phyloP scores from a whole-genome alignment of 2,888 invertebrate species.

The Acleris cristana region DNA sequence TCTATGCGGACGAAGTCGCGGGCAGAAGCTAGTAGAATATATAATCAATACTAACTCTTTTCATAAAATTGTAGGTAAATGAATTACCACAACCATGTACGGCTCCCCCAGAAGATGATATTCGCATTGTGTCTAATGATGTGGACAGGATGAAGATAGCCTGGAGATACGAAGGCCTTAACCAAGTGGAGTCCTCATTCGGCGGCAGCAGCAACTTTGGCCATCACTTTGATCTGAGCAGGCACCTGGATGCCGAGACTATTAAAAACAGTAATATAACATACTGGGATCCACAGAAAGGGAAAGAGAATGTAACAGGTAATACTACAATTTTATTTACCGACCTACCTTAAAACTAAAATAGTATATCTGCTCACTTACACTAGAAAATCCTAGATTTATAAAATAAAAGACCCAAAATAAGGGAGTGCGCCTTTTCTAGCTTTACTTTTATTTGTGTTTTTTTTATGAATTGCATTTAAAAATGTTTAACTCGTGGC shows the following conservation, averaged over 20 bases:
- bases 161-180: slow-evolving; percentile 93
- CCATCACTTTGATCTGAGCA: slow-evolving; percentile 92
- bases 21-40: slow-evolving; percentile 11
- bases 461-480: too few species aligned
- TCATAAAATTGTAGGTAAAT: slow-evolving; percentile 67
- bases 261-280: slow-evolving; percentile 83
- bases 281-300: slow-evolving; percentile 76
- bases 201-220: slow-evolving; percentile 84
- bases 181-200: slow-evolving; percentile 83
- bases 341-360: too few species aligned
- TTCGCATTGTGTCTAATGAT: slow-evolving; percentile 49
- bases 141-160: slow-evolving; percentile 92
- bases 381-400: too few species aligned
- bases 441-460: slow-evolving; percentile 27
- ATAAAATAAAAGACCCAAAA: too few species aligned
- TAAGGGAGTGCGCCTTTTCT: too few species aligned
- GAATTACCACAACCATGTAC: slow-evolving; percentile 81
- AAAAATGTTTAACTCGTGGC: too few species aligned
- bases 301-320: slow-evolving; percentile 23
- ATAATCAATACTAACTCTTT: not conserved
- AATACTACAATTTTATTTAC: too few species aligned
- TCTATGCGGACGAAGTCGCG: too few species aligned
- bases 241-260: slow-evolving; percentile 85
- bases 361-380: too few species aligned
- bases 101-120: slow-evolving; percentile 71